A percentile compares a stretch with the other conserved stretches of the same genome.
Evolutionary conservation across 2,113 vertebrate genomes (phyloP).

Genomic region (Pogonocichla stellata): DNA sequence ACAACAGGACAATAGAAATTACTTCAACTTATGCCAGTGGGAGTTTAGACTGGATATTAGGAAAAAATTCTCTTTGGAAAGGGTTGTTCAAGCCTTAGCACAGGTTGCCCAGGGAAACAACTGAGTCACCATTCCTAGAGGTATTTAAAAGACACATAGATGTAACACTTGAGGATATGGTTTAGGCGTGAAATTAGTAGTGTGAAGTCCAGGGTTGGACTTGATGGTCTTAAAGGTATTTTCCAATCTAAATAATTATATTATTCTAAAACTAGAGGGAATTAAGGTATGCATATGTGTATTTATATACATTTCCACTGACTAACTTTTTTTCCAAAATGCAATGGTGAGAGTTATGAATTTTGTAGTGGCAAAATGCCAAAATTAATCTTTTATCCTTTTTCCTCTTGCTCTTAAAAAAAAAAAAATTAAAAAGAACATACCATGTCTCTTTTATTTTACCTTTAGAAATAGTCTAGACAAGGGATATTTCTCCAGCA

Average conservation of each 20-base stretch:
- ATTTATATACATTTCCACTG: background rate
- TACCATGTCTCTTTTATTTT: background rate
- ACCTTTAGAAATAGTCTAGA: background rate
- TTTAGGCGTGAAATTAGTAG: fast-evolving
- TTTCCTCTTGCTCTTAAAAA: background rate
- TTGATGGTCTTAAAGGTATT: background rate
- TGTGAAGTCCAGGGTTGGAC: background rate
- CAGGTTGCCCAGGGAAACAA: background rate
- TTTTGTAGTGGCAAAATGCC: background rate
- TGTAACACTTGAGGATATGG: background rate
- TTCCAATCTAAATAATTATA: background rate
- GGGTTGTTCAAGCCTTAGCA: background rate
- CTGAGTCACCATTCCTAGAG: background rate
- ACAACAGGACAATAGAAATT: background rate
- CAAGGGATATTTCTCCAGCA: background rate
- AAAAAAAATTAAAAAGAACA: background rate
- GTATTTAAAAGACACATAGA: background rate
- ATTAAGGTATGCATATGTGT: background rate
- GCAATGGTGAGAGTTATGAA: background rate
- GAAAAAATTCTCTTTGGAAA: background rate
- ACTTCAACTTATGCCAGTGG: background rate
- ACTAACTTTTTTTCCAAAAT: background rate
- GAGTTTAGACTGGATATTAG: background rate
- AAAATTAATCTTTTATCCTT: background rate
- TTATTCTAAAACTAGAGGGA: background rate